Conservation (phyloP, 2,797 vertebrate species). For the Chromobotia macracanthus region DNA sequence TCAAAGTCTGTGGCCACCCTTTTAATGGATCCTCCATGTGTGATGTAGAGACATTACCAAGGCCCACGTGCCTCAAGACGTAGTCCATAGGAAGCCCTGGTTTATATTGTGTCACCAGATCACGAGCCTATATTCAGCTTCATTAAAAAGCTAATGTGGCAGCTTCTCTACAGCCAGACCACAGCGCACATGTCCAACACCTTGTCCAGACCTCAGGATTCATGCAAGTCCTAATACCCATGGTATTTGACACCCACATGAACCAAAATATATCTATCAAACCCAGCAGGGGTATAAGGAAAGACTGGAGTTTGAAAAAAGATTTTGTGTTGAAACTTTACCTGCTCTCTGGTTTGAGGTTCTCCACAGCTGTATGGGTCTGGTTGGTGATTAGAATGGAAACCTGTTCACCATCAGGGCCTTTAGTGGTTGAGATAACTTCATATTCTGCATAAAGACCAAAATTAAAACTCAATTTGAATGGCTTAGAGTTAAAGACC, state of each 20-base stretch:
- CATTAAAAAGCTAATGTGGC: constrained; percentile 47
- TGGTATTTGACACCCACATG: constrained; percentile 8
- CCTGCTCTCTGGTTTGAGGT: constrained; percentile 93
- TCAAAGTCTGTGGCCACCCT: constrained; percentile 31
- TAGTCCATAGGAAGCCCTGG: constrained; percentile 55
- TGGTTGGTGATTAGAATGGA: constrained; percentile 89
- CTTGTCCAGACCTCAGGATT: constrained; percentile 26
- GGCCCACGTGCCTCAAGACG: constrained; percentile 38
- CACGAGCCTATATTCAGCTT: constrained; percentile 49
- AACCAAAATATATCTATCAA: constrained; percentile 36
- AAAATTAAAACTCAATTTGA: neutral
- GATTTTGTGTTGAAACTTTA: constrained; percentile 60
- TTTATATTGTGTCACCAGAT: constrained; percentile 56
- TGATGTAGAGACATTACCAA: constrained; percentile 47
- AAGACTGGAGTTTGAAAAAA: neutral
- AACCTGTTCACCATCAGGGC: constrained; percentile 84
- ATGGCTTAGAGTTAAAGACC: neutral
- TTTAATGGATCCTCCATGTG: constrained; percentile 61
- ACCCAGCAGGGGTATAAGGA: neutral
- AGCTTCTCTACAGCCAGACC: constrained; percentile 28
- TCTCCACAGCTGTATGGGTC: constrained; percentile 93
- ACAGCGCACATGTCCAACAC: neutral
- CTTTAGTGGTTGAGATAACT: constrained; percentile 89
- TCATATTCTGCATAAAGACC: constrained; percentile 83
- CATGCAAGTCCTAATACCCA: constrained; percentile 15